Base-by-base conservation (phyloP, 1,140 invertebrate species). In the Drosophila paulistorum region DNA sequence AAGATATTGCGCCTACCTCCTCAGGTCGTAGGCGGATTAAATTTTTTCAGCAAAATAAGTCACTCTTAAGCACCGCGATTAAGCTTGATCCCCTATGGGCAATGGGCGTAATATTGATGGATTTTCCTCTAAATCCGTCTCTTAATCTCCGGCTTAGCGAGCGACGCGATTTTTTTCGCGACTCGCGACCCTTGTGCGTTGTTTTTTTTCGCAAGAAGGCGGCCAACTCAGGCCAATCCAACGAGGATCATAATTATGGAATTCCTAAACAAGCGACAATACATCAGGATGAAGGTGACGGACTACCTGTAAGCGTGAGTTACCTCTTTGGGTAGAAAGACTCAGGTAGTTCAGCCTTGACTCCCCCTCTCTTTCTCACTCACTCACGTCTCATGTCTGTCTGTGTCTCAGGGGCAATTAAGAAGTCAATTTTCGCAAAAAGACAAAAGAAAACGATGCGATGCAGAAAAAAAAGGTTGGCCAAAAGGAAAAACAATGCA, bases 211-310 rank as follows among this genome's bases (percentile, higher is more conserved):
- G 62, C 81, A 41, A 81, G 84, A 90, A 85, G 39, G 68, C 84
- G 76, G 68, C 51, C 26, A 51, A 51, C 67, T 64, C 37, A n/a
- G 79, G 64, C 59, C 45, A 51, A 51, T 51, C 59, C 66, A 55
- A 65, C 68, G 68, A 73, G 83, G 84, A 90, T 89, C 85, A 89
- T 89, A 89, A 89, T 89, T 90, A 89, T 89, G 84, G 81, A 89
- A 89, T 85, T 90, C 85, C 85, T 79, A 90, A 89, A 89, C 82
- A 89, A 66, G 78, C 74, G 57, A 17, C 55, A 48, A 20, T 61
- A 66, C 76, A 71, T 48, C 54, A 59, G 45, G 37, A 33, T 33
- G 20, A n/a, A 13, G 14, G 59, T 11, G 51, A 39, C 4, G 37
- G 14, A 48, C 84, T 87, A 87, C 83, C 83, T 87, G 84, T 89